Base-by-base conservation (phyloP, 2,113 vertebrate species). In the Nothocercus nigrocapillus region DNA sequence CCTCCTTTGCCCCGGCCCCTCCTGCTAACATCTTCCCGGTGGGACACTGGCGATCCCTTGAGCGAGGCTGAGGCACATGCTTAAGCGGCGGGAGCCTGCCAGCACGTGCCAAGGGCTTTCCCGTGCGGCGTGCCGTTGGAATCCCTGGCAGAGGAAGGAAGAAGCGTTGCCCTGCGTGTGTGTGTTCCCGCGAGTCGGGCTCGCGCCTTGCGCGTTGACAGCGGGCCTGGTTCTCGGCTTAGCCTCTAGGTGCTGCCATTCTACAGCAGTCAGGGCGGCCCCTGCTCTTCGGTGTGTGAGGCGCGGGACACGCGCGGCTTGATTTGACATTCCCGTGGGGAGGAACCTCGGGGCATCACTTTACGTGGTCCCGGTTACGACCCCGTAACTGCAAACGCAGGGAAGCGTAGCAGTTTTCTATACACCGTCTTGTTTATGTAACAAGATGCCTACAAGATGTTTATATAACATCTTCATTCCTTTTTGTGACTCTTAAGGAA, bases 231-330 rank as follows among this genome's bases (percentile, higher is more conserved):
- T 72, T 72, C 91, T 42, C 7, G 24, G 6, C 6, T 77, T 20
- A 76, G 87, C 94, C 93, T 90, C 88, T 96, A 94, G 94, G 90
- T 91, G 96, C 56, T 95, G 24, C 93, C 68, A 17, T 38, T 78
- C 13, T 7, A 63, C 94, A 82, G 5, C 59, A 7, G 2, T 88
- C 27, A 0, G 27, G 0, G 0, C 1, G 1, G 21, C 8, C 58
- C 2, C 3, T 9, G 1, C 25, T 17, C 36, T 16, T 13, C 14
- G 79, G 11, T 19, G 0, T 2, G 1, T 2, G 45, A 5, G 32
- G 49, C 21, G 21, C 6, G 4, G 49, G 49, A 22, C 49, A 22
- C 49, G 19, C 18, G 44, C 44, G 44, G 47, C 47, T 47, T 20
- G 47, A 21, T 20, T 14, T 20, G 5, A 22, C 19, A 24, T 49